These are phyloP conservation scores for Echinometra lucunter DNA, from an alignment of 53 echinoderm and acorn worm species.

Conservation along the genomic window DNA sequence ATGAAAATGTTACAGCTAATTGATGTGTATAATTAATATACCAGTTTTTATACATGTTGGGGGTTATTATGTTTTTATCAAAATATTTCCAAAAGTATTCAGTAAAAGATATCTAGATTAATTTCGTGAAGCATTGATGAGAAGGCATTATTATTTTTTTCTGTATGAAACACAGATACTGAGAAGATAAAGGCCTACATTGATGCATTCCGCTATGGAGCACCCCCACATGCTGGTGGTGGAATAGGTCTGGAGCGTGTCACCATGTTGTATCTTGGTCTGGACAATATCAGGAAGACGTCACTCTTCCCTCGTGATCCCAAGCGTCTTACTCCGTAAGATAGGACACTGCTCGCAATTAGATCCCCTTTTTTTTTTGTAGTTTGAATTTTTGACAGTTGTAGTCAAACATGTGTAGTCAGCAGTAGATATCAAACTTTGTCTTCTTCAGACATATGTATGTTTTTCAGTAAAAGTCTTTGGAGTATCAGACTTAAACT, in stretches of 20 bases:
- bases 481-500: not conserved
- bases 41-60: not conserved
- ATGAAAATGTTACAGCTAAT: too few species aligned
- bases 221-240: constrained; percentile 96
- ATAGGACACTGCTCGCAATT: not conserved
- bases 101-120: not conserved
- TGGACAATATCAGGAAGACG: constrained; percentile 96
- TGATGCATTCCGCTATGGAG: constrained; percentile 95
- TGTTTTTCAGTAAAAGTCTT: not conserved
- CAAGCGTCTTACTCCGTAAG: constrained; percentile 91
- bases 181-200: constrained; percentile 93
- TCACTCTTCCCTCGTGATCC: constrained; percentile 99
- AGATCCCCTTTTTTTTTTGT: not conserved
- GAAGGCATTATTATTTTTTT: not conserved
- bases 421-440: not conserved
- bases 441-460: not conserved
- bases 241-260: constrained; percentile 97
- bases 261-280: constrained; percentile 96
- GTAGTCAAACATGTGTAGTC: not conserved
- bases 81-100: not conserved
- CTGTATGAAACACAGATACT: constrained; percentile 74
- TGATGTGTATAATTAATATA: too few species aligned
- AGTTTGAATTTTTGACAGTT: not conserved
- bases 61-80: not conserved
- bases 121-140: not conserved